These are phyloP conservation scores for Gryllus longicercus DNA, from an alignment of 2,888 invertebrate genomes.

Conservation along the genomic window DNA sequence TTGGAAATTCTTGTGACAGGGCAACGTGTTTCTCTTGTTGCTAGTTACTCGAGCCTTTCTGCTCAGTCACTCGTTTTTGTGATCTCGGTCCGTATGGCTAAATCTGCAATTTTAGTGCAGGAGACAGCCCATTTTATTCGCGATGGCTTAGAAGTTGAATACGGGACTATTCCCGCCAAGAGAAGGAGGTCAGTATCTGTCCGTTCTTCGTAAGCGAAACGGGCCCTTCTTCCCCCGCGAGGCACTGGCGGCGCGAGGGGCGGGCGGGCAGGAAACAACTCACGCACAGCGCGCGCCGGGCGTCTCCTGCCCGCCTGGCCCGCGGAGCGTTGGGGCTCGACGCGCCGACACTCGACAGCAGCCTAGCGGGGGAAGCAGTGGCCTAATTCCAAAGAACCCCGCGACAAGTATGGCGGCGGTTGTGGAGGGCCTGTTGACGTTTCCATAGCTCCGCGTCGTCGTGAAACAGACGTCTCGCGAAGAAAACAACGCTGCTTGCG, in stretches of 20 bases:
- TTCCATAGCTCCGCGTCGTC: not conserved
- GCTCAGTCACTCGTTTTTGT: not conserved
- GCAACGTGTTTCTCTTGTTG: constrained; percentile 7
- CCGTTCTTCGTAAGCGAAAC: not conserved
- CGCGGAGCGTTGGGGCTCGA: not conserved
- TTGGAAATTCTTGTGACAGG: not conserved
- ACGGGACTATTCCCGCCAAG: not conserved
- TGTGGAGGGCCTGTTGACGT: not conserved
- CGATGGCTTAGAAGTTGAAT: not conserved
- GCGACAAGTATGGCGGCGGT: not conserved
- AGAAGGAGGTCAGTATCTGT: not conserved
- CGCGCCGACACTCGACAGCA: not conserved
- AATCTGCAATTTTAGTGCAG: not conserved
- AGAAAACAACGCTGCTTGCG: not conserved
- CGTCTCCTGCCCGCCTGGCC: not conserved
- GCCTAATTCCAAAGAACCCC: not conserved
- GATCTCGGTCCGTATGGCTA: not conserved
- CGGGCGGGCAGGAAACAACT: not conserved
- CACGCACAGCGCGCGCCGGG: not conserved
- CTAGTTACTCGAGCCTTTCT: constrained; percentile 4
- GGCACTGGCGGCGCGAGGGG: not conserved
- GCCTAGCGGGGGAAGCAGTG: not conserved
- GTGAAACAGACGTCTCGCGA: not conserved
- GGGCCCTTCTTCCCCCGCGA: not conserved
- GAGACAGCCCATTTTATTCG: not conserved